Percentiles rank a stretch among this genome's conserved stretches.
These are phyloP conservation scores for Oreochromis tanganicae DNA, from an alignment of 2,113 vertebrate genomes.

Conservation along the genomic window DNA sequence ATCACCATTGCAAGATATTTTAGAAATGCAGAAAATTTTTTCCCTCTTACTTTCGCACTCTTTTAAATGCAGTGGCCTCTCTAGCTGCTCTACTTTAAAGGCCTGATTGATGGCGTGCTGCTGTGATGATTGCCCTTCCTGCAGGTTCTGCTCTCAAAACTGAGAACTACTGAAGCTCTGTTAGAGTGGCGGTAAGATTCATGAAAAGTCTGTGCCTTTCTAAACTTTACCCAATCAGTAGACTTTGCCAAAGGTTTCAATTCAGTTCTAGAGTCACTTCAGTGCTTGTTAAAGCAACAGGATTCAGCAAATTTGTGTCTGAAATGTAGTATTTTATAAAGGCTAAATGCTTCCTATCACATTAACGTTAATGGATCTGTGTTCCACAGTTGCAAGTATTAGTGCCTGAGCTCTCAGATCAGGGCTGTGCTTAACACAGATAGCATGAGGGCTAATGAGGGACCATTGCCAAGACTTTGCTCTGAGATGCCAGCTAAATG, in stretches of 20 bases:
- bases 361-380: not conserved
- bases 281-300: not conserved
- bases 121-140: not conserved
- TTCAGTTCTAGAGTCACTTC: not conserved
- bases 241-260: not conserved
- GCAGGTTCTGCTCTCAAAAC: not conserved
- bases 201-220: not conserved
- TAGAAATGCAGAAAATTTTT: not conserved
- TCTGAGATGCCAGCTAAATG: conserved; percentile 3
- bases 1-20: not conserved
- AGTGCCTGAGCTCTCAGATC: not conserved
- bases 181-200: not conserved
- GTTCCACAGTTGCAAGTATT: not conserved
- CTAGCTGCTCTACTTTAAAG: not conserved
- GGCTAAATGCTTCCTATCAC: not conserved
- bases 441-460: not conserved
- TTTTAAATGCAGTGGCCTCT: not conserved
- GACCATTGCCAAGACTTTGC: not conserved
- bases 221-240: not conserved
- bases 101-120: not conserved
- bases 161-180: not conserved
- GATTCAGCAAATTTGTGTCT: not conserved
- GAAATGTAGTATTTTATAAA: not conserved
- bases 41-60: not conserved
- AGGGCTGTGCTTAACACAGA: not conserved